phyloP scores from a whole-genome alignment of 2,797 vertebrate species.

The Liparis tanakae region DNA sequence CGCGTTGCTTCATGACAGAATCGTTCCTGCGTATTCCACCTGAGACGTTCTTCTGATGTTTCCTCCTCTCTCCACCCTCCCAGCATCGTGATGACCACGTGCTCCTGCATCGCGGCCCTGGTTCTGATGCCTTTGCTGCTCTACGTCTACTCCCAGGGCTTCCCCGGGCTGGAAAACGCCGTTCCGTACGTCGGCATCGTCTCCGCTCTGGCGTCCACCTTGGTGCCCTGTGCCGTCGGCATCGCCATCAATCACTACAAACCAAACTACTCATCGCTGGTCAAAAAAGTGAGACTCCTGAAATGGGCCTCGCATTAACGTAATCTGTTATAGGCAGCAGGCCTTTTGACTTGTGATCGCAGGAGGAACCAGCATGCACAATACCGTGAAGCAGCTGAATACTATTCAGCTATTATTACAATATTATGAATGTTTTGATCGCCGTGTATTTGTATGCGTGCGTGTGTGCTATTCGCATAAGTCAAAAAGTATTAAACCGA shows the following conservation, averaged over 20 bases:
- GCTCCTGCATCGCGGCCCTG: slow-evolving; percentile 83
- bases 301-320: not conserved
- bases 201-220: slow-evolving; percentile 72
- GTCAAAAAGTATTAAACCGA: too few species aligned
- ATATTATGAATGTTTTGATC: too few species aligned
- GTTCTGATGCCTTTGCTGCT: slow-evolving; percentile 89
- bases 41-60: slow-evolving; percentile 1
- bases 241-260: slow-evolving; percentile 85
- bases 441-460: too few species aligned
- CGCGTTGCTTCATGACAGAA: slow-evolving; percentile 10
- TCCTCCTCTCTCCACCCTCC: slow-evolving; percentile 27
- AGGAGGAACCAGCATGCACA: not conserved
- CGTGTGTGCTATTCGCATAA: too few species aligned
- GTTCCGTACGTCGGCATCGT: slow-evolving; percentile 85
- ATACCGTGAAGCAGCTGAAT: not conserved
- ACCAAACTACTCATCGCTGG: slow-evolving; percentile 75
- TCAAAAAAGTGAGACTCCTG: slow-evolving; percentile 82
- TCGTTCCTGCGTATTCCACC: not conserved
- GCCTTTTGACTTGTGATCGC: not conserved
- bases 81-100: slow-evolving; percentile 90
- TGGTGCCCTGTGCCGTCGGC: slow-evolving; percentile 84
- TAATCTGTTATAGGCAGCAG: not conserved
- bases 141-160: slow-evolving; percentile 82
- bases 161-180: slow-evolving; percentile 77
- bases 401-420: not conserved